Percentiles rank a stretch among this genome's conserved stretches.
phyloP scores from a whole-genome alignment of 2,797 vertebrate genomes.

The Setipinna tenuifilis region DNA sequence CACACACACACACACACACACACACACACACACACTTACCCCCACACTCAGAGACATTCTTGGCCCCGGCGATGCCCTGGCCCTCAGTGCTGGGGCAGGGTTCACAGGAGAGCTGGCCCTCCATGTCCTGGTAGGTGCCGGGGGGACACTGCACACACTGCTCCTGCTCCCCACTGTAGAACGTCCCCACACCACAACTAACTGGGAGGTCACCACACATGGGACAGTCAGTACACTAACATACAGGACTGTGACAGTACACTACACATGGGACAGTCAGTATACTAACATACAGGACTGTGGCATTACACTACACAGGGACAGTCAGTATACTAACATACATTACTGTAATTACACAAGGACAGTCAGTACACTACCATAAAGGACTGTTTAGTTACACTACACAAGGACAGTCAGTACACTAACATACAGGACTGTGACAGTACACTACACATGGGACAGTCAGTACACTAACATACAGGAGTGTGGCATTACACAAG shows the following conservation, averaged over 20 bases:
- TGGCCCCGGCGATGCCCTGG: slow-evolving; percentile 82
- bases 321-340: slow-evolving; percentile 42
- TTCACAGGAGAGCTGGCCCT: slow-evolving; percentile 90
- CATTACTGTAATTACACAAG: slow-evolving; percentile 30
- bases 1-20: slow-evolving; percentile 38
- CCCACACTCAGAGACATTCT: slow-evolving; percentile 92
- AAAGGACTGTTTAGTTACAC: not conserved
- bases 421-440: not conserved
- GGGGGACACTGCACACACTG: slow-evolving; percentile 85
- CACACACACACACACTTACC: slow-evolving; percentile 70
- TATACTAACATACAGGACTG: slow-evolving; percentile 48
- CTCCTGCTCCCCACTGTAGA: slow-evolving; percentile 87
- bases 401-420: not conserved
- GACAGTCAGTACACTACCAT: slow-evolving; percentile 41
- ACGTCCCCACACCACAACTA: slow-evolving; percentile 85
- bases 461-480: slow-evolving; percentile 44
- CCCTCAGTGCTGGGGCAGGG: slow-evolving; percentile 89
- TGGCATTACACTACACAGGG: not conserved
- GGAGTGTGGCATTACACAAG: not conserved
- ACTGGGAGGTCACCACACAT: slow-evolving; percentile 68
- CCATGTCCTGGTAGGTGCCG: slow-evolving; percentile 89
- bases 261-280: not conserved
- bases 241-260: slow-evolving; percentile 17
- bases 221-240: slow-evolving; percentile 42
- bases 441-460: not conserved